A percentile compares a stretch with the other conserved stretches of the same genome.
Evolutionary conservation across 2,888 invertebrate species (phyloP).

Genomic region (Spisula subtruncata): DNA sequence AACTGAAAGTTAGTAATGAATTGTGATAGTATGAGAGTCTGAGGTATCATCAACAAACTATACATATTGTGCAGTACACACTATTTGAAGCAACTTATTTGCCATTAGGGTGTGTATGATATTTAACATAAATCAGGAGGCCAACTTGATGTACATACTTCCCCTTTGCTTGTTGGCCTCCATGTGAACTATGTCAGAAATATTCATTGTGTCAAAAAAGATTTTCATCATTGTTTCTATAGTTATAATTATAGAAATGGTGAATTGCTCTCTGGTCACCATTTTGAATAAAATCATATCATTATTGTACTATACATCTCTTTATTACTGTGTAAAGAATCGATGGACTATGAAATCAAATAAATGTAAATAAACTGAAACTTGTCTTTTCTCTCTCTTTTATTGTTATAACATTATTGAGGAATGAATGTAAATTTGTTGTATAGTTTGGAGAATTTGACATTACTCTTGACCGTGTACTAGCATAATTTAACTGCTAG

Average conservation of each 20-base stretch:
- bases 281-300: slow-evolving; percentile 42
- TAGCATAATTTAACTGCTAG: too few species aligned
- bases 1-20: too few species aligned
- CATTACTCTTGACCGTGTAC: too few species aligned
- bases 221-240: slow-evolving; percentile 9
- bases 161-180: not conserved
- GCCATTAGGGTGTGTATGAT: not conserved
- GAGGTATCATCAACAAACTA: not conserved
- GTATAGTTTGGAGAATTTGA: too few species aligned
- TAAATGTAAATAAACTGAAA: slow-evolving; percentile 54
- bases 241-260: not conserved
- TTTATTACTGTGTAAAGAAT: slow-evolving; percentile 45
- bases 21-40: not conserved
- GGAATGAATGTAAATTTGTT: too few species aligned
- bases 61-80: not conserved
- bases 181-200: not conserved
- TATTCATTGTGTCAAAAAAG: slow-evolving; percentile 33
- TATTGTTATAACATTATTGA: not conserved
- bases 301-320: slow-evolving; percentile 51
- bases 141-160: slow-evolving; percentile 24
- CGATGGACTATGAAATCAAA: slow-evolving; percentile 48
- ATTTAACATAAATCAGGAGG: not conserved
- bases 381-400: not conserved
- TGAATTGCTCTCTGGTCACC: slow-evolving; percentile 5
- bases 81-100: not conserved